phyloP scores from a whole-genome alignment of 2,113 vertebrate species.

The Willisornis vidua region DNA sequence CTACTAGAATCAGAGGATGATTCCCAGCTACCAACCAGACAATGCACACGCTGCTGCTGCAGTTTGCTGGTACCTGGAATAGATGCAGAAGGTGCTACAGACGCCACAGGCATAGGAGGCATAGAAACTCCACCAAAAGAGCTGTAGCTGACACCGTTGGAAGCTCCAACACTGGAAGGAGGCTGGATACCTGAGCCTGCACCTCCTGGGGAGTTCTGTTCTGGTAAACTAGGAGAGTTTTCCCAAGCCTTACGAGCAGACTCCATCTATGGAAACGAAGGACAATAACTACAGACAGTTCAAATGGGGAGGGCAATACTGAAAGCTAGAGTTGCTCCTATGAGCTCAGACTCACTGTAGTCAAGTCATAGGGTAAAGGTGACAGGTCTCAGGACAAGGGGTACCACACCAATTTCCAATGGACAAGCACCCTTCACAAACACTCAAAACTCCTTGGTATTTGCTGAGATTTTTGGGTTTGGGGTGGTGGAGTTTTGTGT shows the following conservation, averaged over 20 bases:
- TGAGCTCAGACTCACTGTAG: neutral
- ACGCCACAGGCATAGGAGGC: slow-evolving; percentile 96
- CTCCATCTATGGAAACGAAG: slow-evolving; percentile 85
- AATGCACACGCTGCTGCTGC: neutral
- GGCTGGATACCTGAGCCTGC: slow-evolving; percentile 85
- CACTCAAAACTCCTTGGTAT: neutral
- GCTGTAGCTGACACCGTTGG: slow-evolving; percentile 94
- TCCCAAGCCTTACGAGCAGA: slow-evolving; percentile 98
- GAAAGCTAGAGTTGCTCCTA: neutral
- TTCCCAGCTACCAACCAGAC: neutral
- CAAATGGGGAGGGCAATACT: neutral
- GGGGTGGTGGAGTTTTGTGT: neutral
- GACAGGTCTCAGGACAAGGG: neutral
- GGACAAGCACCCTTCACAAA: neutral
- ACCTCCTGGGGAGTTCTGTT: slow-evolving; percentile 91
- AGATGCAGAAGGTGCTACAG: slow-evolving; percentile 95
- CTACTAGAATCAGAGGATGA: neutral
- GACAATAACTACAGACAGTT: neutral
- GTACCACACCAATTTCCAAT: neutral
- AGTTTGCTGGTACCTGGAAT: slow-evolving; percentile 85
- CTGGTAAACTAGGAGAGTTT: slow-evolving; percentile 95
- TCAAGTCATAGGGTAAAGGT: neutral
- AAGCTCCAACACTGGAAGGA: slow-evolving; percentile 89
- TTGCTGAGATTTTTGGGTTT: neutral
- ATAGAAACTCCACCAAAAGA: slow-evolving; percentile 96